phyloP scores from a whole-genome alignment of 2,888 invertebrate genomes.

The Germaria angustata region DNA sequence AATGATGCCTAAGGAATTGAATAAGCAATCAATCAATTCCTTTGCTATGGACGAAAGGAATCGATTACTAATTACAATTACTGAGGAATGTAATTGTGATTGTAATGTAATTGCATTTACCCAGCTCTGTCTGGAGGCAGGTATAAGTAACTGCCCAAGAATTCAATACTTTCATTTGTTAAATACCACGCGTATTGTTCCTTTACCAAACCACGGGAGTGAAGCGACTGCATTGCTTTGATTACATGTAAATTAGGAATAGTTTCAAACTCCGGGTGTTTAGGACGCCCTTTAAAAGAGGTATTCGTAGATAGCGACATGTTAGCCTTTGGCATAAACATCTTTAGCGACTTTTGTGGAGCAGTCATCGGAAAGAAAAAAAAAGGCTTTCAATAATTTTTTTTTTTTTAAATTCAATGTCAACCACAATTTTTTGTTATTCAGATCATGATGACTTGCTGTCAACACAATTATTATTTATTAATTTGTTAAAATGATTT shows the following conservation, averaged over 20 bases:
- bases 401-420: too few species aligned
- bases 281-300: slow-evolving; percentile 99
- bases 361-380: slow-evolving; percentile 80
- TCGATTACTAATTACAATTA: too few species aligned
- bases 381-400: too few species aligned
- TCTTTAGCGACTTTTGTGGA: slow-evolving; percentile 81
- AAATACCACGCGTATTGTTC: slow-evolving; percentile 99
- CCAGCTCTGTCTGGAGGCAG: too few species aligned
- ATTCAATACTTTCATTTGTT: slow-evolving; percentile 99
- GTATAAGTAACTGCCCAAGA: slow-evolving; percentile 95
- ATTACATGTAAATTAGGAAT: slow-evolving; percentile 99
- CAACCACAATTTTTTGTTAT: background rate
- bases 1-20: too few species aligned
- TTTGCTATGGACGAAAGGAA: too few species aligned
- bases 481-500: background rate
- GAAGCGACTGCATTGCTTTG: slow-evolving; percentile 97
- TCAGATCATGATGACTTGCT: background rate
- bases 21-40: too few species aligned
- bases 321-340: slow-evolving; percentile 99
- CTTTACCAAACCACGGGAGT: slow-evolving; percentile 97
- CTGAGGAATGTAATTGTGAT: too few species aligned
- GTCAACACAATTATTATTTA: slow-evolving; percentile 12
- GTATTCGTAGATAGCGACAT: slow-evolving; percentile 97
- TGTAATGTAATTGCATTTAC: too few species aligned
- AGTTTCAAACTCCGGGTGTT: slow-evolving; percentile 96